Conservation (phyloP, 2,888 invertebrate species). For the Argyresthia goedartella region DNA sequence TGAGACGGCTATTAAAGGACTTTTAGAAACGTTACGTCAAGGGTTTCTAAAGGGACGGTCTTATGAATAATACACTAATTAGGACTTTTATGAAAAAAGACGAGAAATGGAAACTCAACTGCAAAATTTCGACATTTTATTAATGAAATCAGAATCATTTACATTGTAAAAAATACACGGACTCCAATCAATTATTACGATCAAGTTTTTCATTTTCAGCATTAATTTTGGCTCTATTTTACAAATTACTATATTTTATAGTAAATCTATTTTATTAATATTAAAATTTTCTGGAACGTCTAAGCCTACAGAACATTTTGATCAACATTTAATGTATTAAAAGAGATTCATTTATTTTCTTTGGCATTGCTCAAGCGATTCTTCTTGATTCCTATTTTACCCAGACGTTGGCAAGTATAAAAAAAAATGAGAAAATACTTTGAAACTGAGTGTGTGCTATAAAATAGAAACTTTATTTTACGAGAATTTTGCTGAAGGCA, state of each 20-base stretch:
- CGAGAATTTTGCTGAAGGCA: conserved; percentile 29
- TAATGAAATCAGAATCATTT: conserved; percentile 70
- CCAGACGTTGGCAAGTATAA: no score
- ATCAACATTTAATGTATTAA: not conserved
- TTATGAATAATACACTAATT: no score
- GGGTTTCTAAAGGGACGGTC: not conserved
- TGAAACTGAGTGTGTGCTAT: no score
- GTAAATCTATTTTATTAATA: conserved; percentile 16
- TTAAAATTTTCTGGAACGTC: conserved; percentile 6
- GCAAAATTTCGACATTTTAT: conserved; percentile 34
- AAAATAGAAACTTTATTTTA: conserved; percentile 2
- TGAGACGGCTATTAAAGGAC: not conserved
- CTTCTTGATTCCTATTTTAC: not conserved
- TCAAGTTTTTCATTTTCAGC: conserved; percentile 54
- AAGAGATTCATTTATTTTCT: conserved; percentile 7
- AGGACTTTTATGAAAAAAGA: not conserved
- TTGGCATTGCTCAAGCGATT: conserved; percentile 12
- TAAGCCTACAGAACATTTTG: conserved; percentile 4
- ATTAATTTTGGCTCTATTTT: conserved; percentile 47
- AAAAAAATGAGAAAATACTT: no score
- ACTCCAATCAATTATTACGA: conserved; percentile 45
- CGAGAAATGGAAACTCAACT: not conserved
- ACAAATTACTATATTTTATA: conserved; percentile 27
- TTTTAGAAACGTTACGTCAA: not conserved
- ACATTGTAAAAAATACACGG: conserved; percentile 72